Conservation (phyloP, 2,113 vertebrate species). For the Cricetomys ansorgei region DNA sequence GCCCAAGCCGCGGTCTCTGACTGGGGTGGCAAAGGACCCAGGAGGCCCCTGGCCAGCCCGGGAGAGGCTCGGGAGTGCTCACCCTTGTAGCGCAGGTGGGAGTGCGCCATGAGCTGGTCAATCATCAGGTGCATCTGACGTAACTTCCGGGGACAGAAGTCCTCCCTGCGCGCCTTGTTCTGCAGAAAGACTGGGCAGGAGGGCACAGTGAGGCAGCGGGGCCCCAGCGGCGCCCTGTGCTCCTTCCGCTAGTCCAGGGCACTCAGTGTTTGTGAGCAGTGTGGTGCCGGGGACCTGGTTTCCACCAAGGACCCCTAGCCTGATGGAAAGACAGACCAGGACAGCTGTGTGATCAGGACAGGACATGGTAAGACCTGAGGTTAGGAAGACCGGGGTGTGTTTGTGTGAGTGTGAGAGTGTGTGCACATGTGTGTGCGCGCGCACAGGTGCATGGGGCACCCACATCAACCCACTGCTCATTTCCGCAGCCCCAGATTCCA, state of each 20-base stretch:
- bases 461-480: background rate
- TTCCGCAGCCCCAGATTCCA: background rate
- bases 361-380: background rate
- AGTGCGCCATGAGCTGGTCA: conserved; percentile 94
- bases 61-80: background rate
- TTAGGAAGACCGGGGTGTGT: background rate
- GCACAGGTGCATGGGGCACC: background rate
- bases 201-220: background rate
- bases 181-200: conserved; percentile 90
- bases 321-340: background rate
- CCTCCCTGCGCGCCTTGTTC: conserved; percentile 93
- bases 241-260: background rate
- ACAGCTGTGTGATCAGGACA: background rate
- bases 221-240: too few species aligned
- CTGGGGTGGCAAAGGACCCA: background rate
- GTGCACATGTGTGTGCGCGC: rapidly evolving
- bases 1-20: background rate
- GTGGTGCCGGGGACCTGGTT: rapidly evolving
- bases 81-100: conserved; percentile 95
- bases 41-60: background rate
- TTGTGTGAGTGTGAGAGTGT: background rate
- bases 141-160: conserved; percentile 93
- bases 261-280: background rate
- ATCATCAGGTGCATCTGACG: conserved; percentile 93
- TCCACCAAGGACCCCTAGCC: background rate